Conservation (phyloP, 2,888 invertebrate genomes). For the Parelbella ahira region DNA sequence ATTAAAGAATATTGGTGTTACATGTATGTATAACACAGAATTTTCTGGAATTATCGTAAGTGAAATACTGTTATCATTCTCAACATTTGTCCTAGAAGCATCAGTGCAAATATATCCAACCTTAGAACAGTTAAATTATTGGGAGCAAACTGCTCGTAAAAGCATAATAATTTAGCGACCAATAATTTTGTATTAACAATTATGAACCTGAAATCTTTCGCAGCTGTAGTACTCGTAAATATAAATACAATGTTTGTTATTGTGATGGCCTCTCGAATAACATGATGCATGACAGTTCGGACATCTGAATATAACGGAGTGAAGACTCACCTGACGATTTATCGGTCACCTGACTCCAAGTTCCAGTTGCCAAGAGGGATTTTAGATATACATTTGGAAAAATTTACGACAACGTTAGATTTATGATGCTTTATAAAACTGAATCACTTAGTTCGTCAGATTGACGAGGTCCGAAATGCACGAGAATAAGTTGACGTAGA, state of each 20-base stretch:
- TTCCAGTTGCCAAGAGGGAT: conserved; percentile 56
- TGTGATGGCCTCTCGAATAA: conserved; percentile 27
- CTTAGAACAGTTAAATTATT: conserved; percentile 6
- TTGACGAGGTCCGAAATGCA: conserved; percentile 33
- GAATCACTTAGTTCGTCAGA: conserved; percentile 37
- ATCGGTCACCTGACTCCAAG: conserved; percentile 51
- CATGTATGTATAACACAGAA: no score
- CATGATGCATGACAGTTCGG: conserved; percentile 15
- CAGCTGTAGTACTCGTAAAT: conserved; percentile 13
- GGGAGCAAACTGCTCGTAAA: conserved; percentile 12
- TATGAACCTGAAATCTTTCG: conserved; percentile 7
- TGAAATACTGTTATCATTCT: no score
- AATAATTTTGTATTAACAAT: conserved; percentile 16
- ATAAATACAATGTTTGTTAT: conserved; percentile 28
- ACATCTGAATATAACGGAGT: conserved; percentile 8
- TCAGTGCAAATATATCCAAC: neutral
- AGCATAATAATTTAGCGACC: conserved; percentile 11
- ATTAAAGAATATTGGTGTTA: no score
- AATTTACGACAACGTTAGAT: conserved; percentile 48
- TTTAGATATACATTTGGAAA: conserved; percentile 39
- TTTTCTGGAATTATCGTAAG: no score
- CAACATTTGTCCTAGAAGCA: neutral
- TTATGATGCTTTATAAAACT: conserved; percentile 40
- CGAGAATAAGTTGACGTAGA: no score
- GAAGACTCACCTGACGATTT: conserved; percentile 44